Base-by-base conservation (phyloP, 1,140 invertebrate species). In the Drosophila watanabei region DNA sequence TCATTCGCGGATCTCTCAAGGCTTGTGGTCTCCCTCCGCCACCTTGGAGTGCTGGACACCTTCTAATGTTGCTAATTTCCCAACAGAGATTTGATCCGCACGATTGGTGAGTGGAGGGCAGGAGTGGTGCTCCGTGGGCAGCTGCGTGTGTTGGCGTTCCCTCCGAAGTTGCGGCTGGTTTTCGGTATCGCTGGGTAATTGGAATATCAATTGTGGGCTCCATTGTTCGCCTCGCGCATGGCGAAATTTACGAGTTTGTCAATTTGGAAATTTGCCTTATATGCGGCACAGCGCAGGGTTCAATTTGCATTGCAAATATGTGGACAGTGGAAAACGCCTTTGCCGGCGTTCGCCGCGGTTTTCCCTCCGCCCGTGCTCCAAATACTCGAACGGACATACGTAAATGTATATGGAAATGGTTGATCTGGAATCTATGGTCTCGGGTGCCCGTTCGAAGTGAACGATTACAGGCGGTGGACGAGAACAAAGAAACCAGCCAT, bases 231-330 rank as follows among this genome's bases (percentile, higher is more conserved):
- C 60, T 18, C 48, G 70, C 70, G 68, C 14, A 70, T 65, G 71
- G 66, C 64, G 46, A 80, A 88, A 87, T 87, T 87, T 87, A 87
- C 72, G 70, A 75, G 70, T 63, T 75, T 87, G 82, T 78, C 82
- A 79, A 69, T 81, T 84, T 86, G 78, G 59, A 85, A 81, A 85
- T 80, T 83, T 80, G 70, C 80, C 77, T 75, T 88, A 76, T 88
- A 76, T 62, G 84, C 72, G 54, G 59, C 57, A 5, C 54, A 16
- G 32, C 56, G 51, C 41, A 16, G 35, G 45, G 45, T 51, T 41
- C 32, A 62, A 88, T 88, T 88, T 88, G 85, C 84, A 88, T 61
- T 88, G 85, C 84, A 88, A 88, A 88, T 89, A 84, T 89, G 79
- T 84, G 82, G 85, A 63, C 84, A 75, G 24, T 77, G 64, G 45